phyloP scores from a whole-genome alignment of 2,888 invertebrate genomes.

The Polymixis flavicincta region DNA sequence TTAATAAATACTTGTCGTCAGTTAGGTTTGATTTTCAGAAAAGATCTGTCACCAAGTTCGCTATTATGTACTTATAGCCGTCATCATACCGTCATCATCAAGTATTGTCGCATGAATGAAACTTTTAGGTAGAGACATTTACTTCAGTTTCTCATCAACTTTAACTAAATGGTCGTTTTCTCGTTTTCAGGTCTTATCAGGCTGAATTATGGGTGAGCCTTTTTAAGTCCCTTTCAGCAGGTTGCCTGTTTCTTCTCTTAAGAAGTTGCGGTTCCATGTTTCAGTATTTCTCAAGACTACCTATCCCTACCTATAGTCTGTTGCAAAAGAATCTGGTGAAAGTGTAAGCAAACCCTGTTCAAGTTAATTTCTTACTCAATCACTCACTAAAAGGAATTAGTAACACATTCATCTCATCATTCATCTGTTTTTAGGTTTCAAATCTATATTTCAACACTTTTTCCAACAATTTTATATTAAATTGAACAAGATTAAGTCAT shows the following conservation, averaged over 20 bases:
- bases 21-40: neutral
- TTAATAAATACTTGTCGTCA: neutral
- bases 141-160: too few relatives aligned
- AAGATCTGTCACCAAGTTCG: too few relatives aligned
- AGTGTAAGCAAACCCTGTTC: neutral
- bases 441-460: too few relatives aligned
- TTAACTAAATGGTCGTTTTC: too few relatives aligned
- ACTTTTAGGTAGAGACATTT: neutral
- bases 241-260: neutral
- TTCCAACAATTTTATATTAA: too few relatives aligned
- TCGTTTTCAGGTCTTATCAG: neutral
- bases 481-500: too few relatives aligned
- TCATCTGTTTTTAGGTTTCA: too few relatives aligned
- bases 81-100: neutral
- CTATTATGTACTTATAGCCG: neutral
- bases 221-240: neutral
- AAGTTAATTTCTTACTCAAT: neutral
- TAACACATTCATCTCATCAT: too few relatives aligned
- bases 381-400: too few relatives aligned
- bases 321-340: neutral
- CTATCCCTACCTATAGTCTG: neutral
- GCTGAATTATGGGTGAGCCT: too few relatives aligned
- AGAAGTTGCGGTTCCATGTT: neutral
- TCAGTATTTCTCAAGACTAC: neutral
- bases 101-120: neutral